Conservation (phyloP, 2,113 vertebrate species). For the Sarotherodon lohbergeri region DNA sequence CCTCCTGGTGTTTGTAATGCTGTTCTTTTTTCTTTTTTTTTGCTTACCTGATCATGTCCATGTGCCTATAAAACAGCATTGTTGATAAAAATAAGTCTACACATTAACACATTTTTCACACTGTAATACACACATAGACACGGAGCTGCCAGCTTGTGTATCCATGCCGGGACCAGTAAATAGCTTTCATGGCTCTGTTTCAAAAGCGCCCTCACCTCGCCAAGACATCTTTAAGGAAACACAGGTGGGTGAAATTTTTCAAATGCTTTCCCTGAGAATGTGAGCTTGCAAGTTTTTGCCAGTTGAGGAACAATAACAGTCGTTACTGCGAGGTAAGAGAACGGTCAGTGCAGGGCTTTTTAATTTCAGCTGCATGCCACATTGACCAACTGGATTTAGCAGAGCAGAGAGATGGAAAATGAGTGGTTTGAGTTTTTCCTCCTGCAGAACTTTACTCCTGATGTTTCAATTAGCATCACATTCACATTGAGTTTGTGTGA, state of each 20-base stretch:
- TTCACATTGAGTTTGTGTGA: not conserved
- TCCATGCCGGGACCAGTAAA: not conserved
- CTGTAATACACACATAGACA: not conserved
- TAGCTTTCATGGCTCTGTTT: not conserved
- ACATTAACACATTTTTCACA: not conserved
- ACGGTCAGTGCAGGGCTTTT: constrained; percentile 15
- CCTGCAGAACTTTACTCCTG: not conserved
- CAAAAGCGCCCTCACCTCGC: not conserved
- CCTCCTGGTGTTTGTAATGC: constrained; percentile 21
- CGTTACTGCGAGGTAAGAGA: constrained; percentile 22
- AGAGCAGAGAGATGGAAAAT: not conserved
- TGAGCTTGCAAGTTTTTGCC: constrained; percentile 6
- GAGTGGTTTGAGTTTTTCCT: not conserved
- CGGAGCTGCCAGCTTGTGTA: not conserved
- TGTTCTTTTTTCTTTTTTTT: not conserved
- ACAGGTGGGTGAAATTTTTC: constrained; percentile 40
- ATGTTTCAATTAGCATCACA: not conserved
- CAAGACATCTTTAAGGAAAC: constrained; percentile 23
- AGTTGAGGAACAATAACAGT: constrained; percentile 18
- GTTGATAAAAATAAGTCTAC: constrained; percentile 2
- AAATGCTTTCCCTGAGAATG: constrained; percentile 9
- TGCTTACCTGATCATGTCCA: constrained; percentile 36
- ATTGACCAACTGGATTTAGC: not conserved
- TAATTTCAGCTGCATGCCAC: constrained; percentile 23
- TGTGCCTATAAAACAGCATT: constrained; percentile 46